Percentiles rank a stretch among this genome's conserved stretches.
These are phyloP conservation scores for Acipenser oxyrinchus DNA, from an alignment of 2,797 vertebrate species.

Conservation along the genomic window DNA sequence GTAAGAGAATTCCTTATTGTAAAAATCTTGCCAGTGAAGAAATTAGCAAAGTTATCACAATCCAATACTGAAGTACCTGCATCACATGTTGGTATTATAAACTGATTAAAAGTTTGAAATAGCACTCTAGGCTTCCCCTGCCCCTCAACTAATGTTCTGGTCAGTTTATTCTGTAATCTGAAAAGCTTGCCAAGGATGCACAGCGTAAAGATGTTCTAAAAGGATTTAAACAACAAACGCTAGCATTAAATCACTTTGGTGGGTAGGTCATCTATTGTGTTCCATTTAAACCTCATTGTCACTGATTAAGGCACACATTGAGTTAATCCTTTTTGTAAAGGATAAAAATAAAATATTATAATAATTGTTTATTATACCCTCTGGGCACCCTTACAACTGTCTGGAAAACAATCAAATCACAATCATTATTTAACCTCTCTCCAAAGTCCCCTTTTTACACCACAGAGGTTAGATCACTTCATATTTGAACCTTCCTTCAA, in stretches of 20 bases:
- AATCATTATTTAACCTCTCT: not conserved
- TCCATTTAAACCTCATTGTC: slow-evolving; percentile 34
- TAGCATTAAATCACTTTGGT: slow-evolving; percentile 17
- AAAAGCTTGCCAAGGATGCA: slow-evolving; percentile 7
- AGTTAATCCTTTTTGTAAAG: slow-evolving; percentile 44
- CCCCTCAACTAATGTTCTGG: fast-evolving
- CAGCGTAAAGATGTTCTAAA: not conserved
- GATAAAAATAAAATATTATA: slow-evolving; percentile 26
- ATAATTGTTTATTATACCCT: slow-evolving; percentile 38
- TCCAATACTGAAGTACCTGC: too few species aligned
- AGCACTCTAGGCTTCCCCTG: too few species aligned
- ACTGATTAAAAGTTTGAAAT: too few species aligned
- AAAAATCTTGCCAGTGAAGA: too few species aligned
- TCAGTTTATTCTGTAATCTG: slow-evolving; percentile 2
- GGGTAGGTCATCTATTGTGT: slow-evolving; percentile 28
- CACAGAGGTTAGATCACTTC: not conserved
- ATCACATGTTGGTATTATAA: too few species aligned
- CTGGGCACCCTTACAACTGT: slow-evolving; percentile 13
- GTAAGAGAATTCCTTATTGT: too few species aligned
- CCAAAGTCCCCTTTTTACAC: not conserved
- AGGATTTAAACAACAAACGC: not conserved
- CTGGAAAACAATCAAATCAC: not conserved
- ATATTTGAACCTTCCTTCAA: not conserved
- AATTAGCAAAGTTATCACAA: too few species aligned
- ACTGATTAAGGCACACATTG: slow-evolving; percentile 34